Evolutionary conservation across 2,797 vertebrate genomes (phyloP).

Genomic region (Vireo griseus): DNA sequence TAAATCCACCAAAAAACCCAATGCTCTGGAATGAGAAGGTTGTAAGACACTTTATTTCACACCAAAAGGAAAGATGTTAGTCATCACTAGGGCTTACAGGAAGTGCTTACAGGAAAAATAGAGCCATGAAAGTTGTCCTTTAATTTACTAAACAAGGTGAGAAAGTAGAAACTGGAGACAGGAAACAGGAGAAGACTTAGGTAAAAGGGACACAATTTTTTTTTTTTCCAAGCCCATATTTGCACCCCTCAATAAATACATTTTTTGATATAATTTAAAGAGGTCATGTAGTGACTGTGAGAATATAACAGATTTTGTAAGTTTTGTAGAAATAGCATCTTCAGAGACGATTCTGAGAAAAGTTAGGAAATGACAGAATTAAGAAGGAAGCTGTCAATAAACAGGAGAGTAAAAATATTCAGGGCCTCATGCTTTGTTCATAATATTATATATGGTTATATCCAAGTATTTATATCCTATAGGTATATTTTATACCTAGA

Average conservation of each 20-base stretch:
- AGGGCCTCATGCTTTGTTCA: background rate
- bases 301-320: background rate
- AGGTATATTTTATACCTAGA: background rate
- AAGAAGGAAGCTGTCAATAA: background rate
- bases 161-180: background rate
- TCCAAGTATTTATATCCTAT: background rate
- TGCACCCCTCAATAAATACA: background rate
- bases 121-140: background rate
- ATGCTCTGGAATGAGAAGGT: background rate
- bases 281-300: background rate
- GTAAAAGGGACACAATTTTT: background rate
- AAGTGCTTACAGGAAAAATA: background rate
- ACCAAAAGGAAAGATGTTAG: background rate
- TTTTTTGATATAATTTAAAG: background rate
- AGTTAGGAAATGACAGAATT: background rate
- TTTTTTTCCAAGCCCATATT: background rate
- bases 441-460: background rate
- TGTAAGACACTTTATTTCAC: background rate
- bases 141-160: background rate
- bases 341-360: background rate
- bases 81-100: background rate
- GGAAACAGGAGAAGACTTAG: background rate
- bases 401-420: background rate
- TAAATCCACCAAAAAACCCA: background rate
- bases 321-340: background rate